Evolutionary conservation across 2,797 vertebrate species (phyloP), one percentile per base, ranked within the genome.

Genomic region (Pristis pectinata): DNA sequence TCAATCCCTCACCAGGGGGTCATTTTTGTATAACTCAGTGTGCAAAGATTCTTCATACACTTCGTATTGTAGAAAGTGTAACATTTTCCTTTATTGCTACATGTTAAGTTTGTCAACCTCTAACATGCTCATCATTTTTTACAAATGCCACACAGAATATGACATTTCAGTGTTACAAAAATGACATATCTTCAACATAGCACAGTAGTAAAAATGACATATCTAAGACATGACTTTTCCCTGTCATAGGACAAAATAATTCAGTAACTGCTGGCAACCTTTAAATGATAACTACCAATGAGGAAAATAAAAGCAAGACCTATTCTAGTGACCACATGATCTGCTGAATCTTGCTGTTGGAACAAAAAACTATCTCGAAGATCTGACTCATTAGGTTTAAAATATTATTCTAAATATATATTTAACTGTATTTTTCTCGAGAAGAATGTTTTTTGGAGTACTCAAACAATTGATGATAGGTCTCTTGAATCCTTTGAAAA

Each of bases 181-280:
- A 94, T 74, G 67, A 94, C 72, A 56, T n/a, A 94, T 94, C 70
- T 94, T 94, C 44, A 74, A 34, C 67, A 94, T n/a, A 27, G 44
- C 72, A 17, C 44, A 17, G 92, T 34, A 76, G 76, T 94, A 76
- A 76, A 94, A 94, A 56, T 94, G 92, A 94, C 92, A 76, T 56
- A 56, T 94, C 72, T 94, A 53, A 76, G 92, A 76, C 44, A 56
- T 34, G 92, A 56, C 44, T 94, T 76, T 76, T 76, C 44, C 64
- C 92, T 53, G 92, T 94, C 92, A 94, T 53, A 49, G 72, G 92
- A 70, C 92, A 94, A 76, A 94, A 94, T 72, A 76, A 76, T 74
- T 49, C 70, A 94, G 44, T 94, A 76, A 72, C 92, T 94, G 92
- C 49, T 72, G 49, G 44, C 72, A 44, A 94, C 49, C 92, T 19